These are phyloP conservation scores for Campaea margaritaria DNA, from an alignment of 2,888 invertebrate species.

Conservation along the genomic window DNA sequence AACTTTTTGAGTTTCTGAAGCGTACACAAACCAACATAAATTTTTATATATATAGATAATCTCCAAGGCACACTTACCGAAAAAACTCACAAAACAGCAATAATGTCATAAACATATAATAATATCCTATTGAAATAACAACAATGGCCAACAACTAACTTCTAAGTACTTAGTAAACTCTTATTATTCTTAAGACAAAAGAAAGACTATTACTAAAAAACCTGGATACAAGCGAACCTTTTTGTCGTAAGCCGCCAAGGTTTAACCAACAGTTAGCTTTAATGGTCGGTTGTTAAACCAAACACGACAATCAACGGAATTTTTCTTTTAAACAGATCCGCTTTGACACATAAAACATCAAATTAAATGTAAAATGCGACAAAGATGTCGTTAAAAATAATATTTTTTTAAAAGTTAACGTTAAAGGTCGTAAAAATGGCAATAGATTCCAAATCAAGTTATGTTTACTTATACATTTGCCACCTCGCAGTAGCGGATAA, in stretches of 20 bases:
- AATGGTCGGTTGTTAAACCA: slow-evolving; percentile 2
- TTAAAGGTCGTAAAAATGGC: slow-evolving; percentile 1
- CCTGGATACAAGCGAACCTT: background rate
- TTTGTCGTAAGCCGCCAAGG: slow-evolving; percentile 31
- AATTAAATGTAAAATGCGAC: slow-evolving; percentile 9
- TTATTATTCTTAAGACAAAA: slow-evolving; percentile 14
- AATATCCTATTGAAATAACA: slow-evolving; percentile 2
- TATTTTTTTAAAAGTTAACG: background rate
- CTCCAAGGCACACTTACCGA: no score
- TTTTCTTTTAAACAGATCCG: background rate
- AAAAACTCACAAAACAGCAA: no score
- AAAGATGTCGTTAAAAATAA: background rate
- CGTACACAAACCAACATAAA: no score
- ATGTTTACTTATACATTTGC: background rate
- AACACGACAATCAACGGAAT: background rate
- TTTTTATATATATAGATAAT: no score
- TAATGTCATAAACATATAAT: no score
- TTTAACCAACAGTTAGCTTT: slow-evolving; percentile 2
- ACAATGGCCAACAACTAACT: slow-evolving; percentile 3
- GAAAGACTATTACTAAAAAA: slow-evolving; percentile 25
- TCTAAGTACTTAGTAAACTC: background rate
- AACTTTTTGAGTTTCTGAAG: no score
- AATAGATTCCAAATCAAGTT: background rate
- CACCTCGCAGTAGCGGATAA: no score
- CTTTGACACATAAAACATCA: slow-evolving; percentile 2